Percentiles rank a stretch among this genome's conserved stretches.
phyloP scores from a whole-genome alignment of 2,113 vertebrate genomes.

The Macrotus californicus region DNA sequence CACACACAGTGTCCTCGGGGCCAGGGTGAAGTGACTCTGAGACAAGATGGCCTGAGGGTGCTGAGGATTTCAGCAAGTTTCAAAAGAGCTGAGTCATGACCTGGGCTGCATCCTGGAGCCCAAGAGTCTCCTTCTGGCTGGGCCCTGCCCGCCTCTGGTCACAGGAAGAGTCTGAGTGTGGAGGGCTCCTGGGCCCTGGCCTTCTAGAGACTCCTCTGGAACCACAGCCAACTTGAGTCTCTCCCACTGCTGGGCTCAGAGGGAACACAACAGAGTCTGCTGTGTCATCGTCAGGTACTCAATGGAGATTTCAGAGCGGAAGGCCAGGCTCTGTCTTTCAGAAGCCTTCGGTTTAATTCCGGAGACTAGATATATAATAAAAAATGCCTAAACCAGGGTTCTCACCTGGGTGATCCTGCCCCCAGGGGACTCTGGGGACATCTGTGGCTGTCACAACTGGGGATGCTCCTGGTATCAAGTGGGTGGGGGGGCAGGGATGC shows the following conservation, averaged over 20 bases:
- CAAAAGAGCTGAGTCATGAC: not conserved
- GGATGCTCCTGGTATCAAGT: not conserved
- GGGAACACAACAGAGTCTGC: not conserved
- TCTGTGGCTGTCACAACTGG: not conserved
- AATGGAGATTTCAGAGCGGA: not conserved
- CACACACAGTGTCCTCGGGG: not conserved
- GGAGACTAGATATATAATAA: not conserved
- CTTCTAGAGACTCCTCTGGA: not conserved
- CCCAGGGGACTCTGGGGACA: not conserved
- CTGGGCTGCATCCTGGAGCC: not conserved
- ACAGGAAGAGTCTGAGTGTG: not conserved
- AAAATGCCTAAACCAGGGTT: not conserved
- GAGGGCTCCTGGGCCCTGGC: not conserved
- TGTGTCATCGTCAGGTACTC: too few relatives aligned
- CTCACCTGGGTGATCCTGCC: not conserved
- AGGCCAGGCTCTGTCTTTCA: not conserved
- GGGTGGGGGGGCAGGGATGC: not conserved
- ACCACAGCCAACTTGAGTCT: not conserved
- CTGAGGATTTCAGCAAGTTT: not conserved
- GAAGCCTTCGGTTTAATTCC: not conserved
- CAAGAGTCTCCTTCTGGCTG: not conserved
- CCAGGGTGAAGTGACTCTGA: not conserved
- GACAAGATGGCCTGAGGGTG: not conserved
- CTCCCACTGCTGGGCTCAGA: not conserved
- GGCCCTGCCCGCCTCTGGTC: not conserved